A percentile compares a stretch with the other conserved stretches of the same genome.
Conservation (phyloP, 2,113 vertebrate genomes). For the Eclectus roratus region DNA sequence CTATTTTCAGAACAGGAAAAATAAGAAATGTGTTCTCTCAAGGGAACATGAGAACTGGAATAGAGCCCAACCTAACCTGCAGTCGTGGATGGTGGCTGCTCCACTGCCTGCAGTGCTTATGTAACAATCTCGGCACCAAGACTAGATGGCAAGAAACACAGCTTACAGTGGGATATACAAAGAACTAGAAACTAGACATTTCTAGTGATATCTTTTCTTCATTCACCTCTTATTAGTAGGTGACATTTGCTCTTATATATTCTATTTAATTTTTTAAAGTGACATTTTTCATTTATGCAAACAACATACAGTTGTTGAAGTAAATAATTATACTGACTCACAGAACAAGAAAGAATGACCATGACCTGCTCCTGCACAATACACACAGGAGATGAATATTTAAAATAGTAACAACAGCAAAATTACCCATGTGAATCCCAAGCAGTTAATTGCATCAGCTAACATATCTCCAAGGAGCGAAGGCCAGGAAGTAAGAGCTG, state of each 20-base stretch:
- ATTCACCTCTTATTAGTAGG: background rate
- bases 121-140: background rate
- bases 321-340: background rate
- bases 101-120: background rate
- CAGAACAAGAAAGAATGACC: background rate
- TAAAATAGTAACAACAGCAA: background rate
- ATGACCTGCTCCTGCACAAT: background rate
- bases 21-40: background rate
- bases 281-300: background rate
- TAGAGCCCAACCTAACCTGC: background rate
- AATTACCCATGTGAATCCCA: conserved; percentile 96
- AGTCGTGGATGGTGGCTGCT: background rate
- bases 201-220: background rate
- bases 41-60: background rate
- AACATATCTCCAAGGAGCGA: conserved; percentile 96
- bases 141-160: background rate
- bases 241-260: background rate
- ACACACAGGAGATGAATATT: background rate
- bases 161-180: background rate
- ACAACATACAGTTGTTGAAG: background rate
- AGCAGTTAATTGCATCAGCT: conserved; percentile 94
- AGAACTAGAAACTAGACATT: background rate
- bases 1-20: background rate
- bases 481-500: conserved; percentile 93
- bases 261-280: background rate